phyloP scores from a whole-genome alignment of 2,113 vertebrate species.

The Zootoca vivipara region DNA sequence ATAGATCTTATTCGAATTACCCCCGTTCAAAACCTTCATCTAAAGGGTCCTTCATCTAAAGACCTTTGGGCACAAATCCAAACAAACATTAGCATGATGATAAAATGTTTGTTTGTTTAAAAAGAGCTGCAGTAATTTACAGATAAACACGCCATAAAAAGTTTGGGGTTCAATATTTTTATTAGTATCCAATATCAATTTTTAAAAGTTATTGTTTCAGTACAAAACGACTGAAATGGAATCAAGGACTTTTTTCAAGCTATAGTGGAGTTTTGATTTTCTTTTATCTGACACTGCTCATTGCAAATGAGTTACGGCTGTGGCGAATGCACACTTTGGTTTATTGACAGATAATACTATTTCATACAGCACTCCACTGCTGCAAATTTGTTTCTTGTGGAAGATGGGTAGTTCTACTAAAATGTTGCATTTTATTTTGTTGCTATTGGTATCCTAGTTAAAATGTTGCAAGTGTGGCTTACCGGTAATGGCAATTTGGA shows the following conservation, averaged over 20 bases:
- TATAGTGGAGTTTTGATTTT: conserved; percentile 21
- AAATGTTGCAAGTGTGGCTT: too few species aligned
- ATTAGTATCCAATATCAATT: conserved; percentile 46
- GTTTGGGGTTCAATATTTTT: conserved; percentile 33
- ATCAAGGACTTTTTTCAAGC: conserved; percentile 34
- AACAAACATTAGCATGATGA: too few species aligned
- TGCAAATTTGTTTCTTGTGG: neutral
- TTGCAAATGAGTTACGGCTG: conserved; percentile 44
- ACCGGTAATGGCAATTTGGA: too few species aligned
- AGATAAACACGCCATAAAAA: too few species aligned
- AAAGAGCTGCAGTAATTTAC: too few species aligned
- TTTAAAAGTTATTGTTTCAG: conserved; percentile 42
- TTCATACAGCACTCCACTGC: neutral
- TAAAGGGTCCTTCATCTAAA: too few species aligned
- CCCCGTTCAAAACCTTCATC: too few species aligned
- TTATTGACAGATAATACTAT: neutral
- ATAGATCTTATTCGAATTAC: too few species aligned
- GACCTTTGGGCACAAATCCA: too few species aligned
- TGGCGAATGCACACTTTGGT: conserved; percentile 27
- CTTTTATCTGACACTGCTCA: conserved; percentile 19
- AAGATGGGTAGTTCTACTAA: neutral
- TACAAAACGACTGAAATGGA: conserved; percentile 40
- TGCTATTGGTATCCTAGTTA: neutral
- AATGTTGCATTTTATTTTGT: neutral
- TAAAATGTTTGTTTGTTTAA: too few species aligned